Conservation (phyloP, 2,113 vertebrate genomes). For the Eupsittula cactorum region DNA sequence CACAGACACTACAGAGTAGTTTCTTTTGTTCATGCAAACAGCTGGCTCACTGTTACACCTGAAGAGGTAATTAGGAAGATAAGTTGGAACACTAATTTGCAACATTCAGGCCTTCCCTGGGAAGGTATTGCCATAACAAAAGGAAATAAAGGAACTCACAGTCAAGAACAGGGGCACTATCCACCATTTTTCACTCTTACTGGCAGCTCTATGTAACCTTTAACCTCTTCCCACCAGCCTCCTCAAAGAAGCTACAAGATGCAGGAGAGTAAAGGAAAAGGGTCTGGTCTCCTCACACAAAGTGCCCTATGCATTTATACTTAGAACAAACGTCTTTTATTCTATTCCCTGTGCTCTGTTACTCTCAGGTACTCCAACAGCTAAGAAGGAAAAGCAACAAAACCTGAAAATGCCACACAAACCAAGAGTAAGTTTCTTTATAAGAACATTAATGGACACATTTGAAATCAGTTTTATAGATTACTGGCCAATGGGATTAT, state of each 20-base stretch:
- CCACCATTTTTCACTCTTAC: conserved; percentile 72
- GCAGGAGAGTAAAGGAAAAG: conserved; percentile 56
- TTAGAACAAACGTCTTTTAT: conserved; percentile 46
- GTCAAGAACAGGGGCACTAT: conserved; percentile 58
- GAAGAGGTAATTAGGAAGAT: conserved; percentile 71
- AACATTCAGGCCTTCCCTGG: conserved; percentile 59
- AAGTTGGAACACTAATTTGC: conserved; percentile 67
- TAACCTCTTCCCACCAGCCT: conserved; percentile 77
- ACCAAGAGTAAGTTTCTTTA: background rate
- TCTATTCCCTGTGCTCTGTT: background rate
- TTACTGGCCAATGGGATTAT: background rate
- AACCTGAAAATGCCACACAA: background rate
- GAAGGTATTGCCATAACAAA: conserved; percentile 72
- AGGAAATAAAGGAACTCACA: conserved; percentile 53
- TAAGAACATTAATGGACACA: background rate
- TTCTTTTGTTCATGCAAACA: conserved; percentile 32
- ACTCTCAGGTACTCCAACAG: conserved; percentile 22
- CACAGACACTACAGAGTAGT: background rate
- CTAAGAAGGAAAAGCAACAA: conserved; percentile 5
- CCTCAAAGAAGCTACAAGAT: conserved; percentile 70
- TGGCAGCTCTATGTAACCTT: conserved; percentile 71
- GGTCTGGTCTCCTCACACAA: background rate
- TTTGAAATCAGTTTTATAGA: background rate
- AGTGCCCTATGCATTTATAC: conserved; percentile 8
- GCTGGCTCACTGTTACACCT: conserved; percentile 63